Evolutionary conservation across 2,113 vertebrate species (phyloP).

Genomic region (Atrichornis clamosus): DNA sequence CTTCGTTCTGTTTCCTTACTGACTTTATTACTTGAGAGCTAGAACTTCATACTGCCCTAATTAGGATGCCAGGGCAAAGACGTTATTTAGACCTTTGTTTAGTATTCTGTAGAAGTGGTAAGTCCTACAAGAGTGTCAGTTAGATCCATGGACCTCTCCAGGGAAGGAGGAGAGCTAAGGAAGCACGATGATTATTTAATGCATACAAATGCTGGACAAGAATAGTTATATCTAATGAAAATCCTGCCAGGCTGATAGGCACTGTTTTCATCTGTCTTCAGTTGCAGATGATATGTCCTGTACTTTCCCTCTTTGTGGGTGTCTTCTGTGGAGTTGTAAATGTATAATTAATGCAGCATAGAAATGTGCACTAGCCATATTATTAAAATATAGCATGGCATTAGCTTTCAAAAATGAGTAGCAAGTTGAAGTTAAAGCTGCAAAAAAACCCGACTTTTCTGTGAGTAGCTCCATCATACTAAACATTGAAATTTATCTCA

Average conservation of each 20-base stretch:
- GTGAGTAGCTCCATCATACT: conserved; percentile 11
- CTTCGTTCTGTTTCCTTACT: neutral
- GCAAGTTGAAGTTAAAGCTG: conserved; percentile 37
- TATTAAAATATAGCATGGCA: conserved; percentile 66
- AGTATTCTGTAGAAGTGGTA: conserved; percentile 26
- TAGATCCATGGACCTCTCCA: neutral
- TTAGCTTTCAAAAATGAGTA: conserved; percentile 59
- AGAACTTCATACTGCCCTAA: neutral
- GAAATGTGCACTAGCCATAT: conserved; percentile 17
- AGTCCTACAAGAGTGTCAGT: neutral
- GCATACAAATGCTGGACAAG: conserved; percentile 19
- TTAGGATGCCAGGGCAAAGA: neutral
- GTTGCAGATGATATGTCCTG: conserved; percentile 18
- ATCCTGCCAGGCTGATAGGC: conserved; percentile 25
- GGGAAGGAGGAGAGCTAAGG: conserved; percentile 27
- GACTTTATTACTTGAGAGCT: neutral
- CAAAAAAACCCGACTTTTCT: conserved; percentile 33
- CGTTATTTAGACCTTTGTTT: conserved; percentile 28
- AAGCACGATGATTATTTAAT: conserved; percentile 55
- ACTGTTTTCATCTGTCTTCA: conserved; percentile 51
- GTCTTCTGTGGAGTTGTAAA: conserved; percentile 50
- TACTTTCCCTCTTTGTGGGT: neutral
- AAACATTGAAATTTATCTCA: conserved; percentile 53
- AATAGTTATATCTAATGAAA: conserved; percentile 61
- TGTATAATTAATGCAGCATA: conserved; percentile 66